Evolutionary conservation across 2,797 vertebrate genomes (phyloP), one percentile per base, ranked within the genome.

Genomic region (Oreochromis mossambicus): DNA sequence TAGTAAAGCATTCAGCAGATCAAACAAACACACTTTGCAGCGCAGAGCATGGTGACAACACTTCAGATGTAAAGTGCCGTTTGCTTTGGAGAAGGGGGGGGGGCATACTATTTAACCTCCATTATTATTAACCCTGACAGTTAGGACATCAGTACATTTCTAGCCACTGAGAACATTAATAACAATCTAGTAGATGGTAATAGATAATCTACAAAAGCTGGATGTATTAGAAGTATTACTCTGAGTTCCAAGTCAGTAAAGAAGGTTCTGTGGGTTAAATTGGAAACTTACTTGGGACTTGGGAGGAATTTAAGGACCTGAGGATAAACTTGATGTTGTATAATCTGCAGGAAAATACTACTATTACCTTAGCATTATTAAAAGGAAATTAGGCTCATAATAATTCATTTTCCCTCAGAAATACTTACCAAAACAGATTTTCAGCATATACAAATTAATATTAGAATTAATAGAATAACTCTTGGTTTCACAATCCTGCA

Each of bases 101-200:
- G 34, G 34, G 8, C 58, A 61, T 79, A 77, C 83, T 77, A 82
- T 73, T 88, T 91, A 89, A 89, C 70, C 81, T 90, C 83, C 77
- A 83, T 84, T 73, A 80, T 91, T 70, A 91, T 92, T 92, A 93
- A 70, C 83, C 24, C 24, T 78, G 73, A 17, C 56, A 11, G 34
- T 66, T 19, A 52, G 63, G 41, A 80, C 88, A 75, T 50, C 12
- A 3, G 77, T 41, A 43, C 21, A 78, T 80, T 87, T 82, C 83
- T 77, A 66, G 75, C 83, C 79, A 77, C 41, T 48, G 66, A 87
- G 80, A 88, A 86, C 58, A 68, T 78, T 26, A 78, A 70, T 90
- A 84, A 89, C 89, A 66, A 46, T 73, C 56, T 29, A 46, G 48
- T 38, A 11, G 76, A 26, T 9, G 66, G 26, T 76, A 77, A 54